Conservation (phyloP, 2,888 invertebrate genomes). For the Erebia palarica region DNA sequence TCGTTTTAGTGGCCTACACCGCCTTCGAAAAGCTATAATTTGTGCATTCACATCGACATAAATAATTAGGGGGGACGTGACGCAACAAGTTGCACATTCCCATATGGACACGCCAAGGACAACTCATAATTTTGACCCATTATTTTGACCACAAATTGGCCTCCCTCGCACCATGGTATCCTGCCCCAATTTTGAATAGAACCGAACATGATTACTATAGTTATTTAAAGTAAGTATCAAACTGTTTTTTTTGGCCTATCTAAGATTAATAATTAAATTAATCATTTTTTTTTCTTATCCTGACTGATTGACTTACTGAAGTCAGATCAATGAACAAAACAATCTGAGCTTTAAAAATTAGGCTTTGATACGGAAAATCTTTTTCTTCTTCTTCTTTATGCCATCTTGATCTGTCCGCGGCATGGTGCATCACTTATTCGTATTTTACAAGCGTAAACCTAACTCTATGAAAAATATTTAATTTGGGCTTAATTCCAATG, state of each 20-base stretch:
- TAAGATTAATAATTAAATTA: neutral
- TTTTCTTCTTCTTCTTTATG: too few relatives aligned
- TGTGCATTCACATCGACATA: conserved; percentile 71
- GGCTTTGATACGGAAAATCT: too few relatives aligned
- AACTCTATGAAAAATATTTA: too few relatives aligned
- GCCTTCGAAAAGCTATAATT: conserved; percentile 71
- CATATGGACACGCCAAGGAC: conserved; percentile 72
- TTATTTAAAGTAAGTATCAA: neutral
- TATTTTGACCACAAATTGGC: conserved; percentile 73
- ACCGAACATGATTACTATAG: conserved; percentile 7
- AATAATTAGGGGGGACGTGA: conserved; percentile 74
- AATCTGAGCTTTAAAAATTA: too few relatives aligned
- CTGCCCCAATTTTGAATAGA: conserved; percentile 24
- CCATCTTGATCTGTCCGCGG: too few relatives aligned
- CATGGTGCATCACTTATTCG: too few relatives aligned
- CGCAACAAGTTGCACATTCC: conserved; percentile 72
- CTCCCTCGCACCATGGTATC: conserved; percentile 55
- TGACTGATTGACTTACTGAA: too few relatives aligned
- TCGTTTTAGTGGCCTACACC: conserved; percentile 50
- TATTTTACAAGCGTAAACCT: too few relatives aligned
- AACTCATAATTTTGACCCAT: conserved; percentile 77
- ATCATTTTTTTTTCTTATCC: neutral
- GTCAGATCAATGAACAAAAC: too few relatives aligned
- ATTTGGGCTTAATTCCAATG: too few relatives aligned
- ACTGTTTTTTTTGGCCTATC: too few relatives aligned